Percentiles rank a stretch among this genome's conserved stretches.
Evolutionary conservation across 2,113 vertebrate genomes (phyloP).

Genomic region (Cromileptes altivelis): DNA sequence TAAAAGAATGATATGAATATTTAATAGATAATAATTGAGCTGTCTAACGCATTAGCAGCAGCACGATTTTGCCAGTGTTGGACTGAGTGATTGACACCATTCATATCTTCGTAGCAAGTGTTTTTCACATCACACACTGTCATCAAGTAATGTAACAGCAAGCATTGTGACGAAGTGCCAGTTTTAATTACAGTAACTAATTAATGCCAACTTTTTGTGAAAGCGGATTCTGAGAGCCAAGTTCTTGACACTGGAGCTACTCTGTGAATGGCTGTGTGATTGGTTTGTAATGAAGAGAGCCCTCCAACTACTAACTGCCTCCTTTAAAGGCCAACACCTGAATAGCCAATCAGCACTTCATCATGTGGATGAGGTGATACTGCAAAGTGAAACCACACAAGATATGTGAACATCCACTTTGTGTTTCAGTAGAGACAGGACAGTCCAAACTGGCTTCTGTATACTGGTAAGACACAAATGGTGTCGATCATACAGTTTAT

Average conservation of each 20-base stretch:
- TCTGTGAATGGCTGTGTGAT: constrained; percentile 70
- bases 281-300: constrained; percentile 73
- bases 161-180: constrained; percentile 51
- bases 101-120: constrained; percentile 21
- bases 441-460: neutral
- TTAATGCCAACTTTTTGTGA: constrained; percentile 55
- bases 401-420: constrained; percentile 23
- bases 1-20: neutral
- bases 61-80: neutral
- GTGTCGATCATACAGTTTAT: neutral
- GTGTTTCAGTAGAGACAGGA: constrained; percentile 1
- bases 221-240: constrained; percentile 41
- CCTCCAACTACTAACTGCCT: constrained; percentile 58
- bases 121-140: constrained; percentile 49
- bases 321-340: constrained; percentile 63
- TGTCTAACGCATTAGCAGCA: neutral
- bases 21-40: constrained; percentile 8
- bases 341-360: constrained; percentile 66
- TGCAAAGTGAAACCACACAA: constrained; percentile 36
- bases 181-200: constrained; percentile 70
- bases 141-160: constrained; percentile 49
- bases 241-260: constrained; percentile 63
- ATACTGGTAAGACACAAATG: neutral
- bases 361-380: constrained; percentile 42
- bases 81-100: constrained; percentile 20